Evolutionary conservation across 2,113 vertebrate genomes (phyloP).

Genomic region (Genyomyrus donnyi): DNA sequence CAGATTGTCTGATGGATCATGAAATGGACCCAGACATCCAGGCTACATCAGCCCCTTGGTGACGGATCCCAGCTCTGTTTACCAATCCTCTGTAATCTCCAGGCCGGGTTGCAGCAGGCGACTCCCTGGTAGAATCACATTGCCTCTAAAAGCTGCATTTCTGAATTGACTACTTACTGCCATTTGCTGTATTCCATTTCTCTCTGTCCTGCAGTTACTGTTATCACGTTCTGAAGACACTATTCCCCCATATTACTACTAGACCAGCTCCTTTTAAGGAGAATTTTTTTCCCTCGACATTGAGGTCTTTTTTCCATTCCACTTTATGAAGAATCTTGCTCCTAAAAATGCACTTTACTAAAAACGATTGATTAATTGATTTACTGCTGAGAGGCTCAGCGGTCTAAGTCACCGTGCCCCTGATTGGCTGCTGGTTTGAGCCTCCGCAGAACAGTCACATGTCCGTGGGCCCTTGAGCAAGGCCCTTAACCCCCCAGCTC

Average conservation of each 20-base stretch:
- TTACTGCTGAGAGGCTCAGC: not conserved
- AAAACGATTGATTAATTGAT: not conserved
- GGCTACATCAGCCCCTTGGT: not conserved
- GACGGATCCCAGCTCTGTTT: not conserved
- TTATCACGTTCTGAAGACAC: not conserved
- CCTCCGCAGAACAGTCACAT: not conserved
- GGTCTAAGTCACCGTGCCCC: not conserved
- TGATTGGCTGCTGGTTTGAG: not conserved
- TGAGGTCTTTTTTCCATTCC: not conserved
- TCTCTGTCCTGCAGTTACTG: not conserved
- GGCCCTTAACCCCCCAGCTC: not conserved
- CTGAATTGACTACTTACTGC: not conserved
- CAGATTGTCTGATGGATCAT: not conserved
- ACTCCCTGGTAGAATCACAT: not conserved
- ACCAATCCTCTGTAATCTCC: not conserved
- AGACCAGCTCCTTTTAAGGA: not conserved
- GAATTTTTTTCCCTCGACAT: not conserved
- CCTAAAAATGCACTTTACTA: not conserved
- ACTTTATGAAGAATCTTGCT: not conserved
- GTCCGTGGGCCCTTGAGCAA: not conserved
- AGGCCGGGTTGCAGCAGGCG: not conserved
- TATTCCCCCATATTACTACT: not conserved
- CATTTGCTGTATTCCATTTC: not conserved
- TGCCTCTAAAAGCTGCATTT: not conserved
- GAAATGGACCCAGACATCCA: not conserved